Conservation (phyloP, 1,140 invertebrate species). For the Diabrotica undecimpunctata region DNA sequence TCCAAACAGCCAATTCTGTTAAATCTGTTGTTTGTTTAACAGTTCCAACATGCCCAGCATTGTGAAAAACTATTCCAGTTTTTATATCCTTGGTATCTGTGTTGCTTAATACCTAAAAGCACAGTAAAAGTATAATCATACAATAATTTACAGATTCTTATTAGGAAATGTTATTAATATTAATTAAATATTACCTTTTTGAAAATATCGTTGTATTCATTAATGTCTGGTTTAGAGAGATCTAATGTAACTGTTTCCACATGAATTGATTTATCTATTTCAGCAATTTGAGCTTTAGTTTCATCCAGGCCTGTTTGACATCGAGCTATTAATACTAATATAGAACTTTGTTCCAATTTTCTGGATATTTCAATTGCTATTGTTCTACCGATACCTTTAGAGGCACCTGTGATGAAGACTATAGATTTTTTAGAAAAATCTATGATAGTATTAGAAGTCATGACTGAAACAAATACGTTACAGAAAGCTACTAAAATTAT, state of each 20-base stretch:
- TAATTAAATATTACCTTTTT: slow-evolving; percentile 42
- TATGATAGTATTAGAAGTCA: slow-evolving; percentile 34
- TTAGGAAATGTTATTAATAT: no score
- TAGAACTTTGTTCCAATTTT: slow-evolving; percentile 49
- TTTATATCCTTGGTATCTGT: slow-evolving; percentile 52
- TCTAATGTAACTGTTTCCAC: slow-evolving; percentile 56
- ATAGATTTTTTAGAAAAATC: slow-evolving; percentile 51
- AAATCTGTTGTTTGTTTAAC: slow-evolving; percentile 60
- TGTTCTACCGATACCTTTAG: slow-evolving; percentile 79
- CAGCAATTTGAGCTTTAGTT: slow-evolving; percentile 56
- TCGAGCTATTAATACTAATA: slow-evolving; percentile 74
- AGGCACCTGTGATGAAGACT: slow-evolving; percentile 78
- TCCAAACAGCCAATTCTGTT: slow-evolving; percentile 57
- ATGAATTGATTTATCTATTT: slow-evolving; percentile 51
- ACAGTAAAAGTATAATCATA: no score
- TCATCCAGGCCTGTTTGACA: slow-evolving; percentile 61
- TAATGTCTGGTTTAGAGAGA: slow-evolving; percentile 52
- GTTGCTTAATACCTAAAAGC: slow-evolving; percentile 22
- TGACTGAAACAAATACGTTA: background rate
- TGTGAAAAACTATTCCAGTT: slow-evolving; percentile 77
- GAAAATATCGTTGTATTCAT: slow-evolving; percentile 52
- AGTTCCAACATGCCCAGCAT: slow-evolving; percentile 84
- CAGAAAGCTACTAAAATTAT: no score
- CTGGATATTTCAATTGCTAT: slow-evolving; percentile 69
- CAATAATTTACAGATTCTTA: slow-evolving; percentile 5